Conservation (phyloP, 2,888 invertebrate genomes). For the Dasysyrphus albostriatus region DNA sequence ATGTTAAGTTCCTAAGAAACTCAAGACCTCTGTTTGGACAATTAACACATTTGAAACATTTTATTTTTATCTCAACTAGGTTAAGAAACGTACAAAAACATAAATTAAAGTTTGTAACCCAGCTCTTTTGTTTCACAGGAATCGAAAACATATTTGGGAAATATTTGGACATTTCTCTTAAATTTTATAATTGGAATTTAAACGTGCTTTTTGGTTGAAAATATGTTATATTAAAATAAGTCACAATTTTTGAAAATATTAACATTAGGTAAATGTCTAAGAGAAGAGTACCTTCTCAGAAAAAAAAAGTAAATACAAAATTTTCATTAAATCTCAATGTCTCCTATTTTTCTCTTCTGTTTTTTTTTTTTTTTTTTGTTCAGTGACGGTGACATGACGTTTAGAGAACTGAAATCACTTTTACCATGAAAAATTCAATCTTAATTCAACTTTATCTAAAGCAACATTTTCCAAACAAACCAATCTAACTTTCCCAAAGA, state of each 20-base stretch:
- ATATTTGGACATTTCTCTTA: too few relatives aligned
- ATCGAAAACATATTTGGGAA: neutral
- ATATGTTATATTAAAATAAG: neutral
- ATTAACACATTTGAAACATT: neutral
- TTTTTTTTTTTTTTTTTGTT: neutral
- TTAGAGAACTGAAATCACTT: neutral
- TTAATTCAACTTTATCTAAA: conserved; percentile 32
- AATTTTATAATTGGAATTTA: neutral
- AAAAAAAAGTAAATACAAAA: neutral
- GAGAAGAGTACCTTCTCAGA: neutral
- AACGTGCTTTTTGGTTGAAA: too few relatives aligned
- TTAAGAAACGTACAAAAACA: neutral
- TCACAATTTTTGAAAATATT: neutral
- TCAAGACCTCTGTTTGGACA: neutral
- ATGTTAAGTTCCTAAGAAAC: neutral
- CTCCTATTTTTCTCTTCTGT: neutral
- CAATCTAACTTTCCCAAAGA: conserved; percentile 48
- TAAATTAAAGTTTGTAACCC: neutral
- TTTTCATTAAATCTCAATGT: neutral
- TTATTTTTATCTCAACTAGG: neutral
- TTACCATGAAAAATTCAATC: conserved; percentile 51
- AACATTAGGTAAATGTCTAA: neutral
- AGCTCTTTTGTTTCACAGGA: conserved; percentile 9
- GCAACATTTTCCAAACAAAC: conserved; percentile 23
- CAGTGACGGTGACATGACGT: conserved; percentile 17